phyloP scores from a whole-genome alignment of 2,888 invertebrate species.

The Dichetophora obliterata region DNA sequence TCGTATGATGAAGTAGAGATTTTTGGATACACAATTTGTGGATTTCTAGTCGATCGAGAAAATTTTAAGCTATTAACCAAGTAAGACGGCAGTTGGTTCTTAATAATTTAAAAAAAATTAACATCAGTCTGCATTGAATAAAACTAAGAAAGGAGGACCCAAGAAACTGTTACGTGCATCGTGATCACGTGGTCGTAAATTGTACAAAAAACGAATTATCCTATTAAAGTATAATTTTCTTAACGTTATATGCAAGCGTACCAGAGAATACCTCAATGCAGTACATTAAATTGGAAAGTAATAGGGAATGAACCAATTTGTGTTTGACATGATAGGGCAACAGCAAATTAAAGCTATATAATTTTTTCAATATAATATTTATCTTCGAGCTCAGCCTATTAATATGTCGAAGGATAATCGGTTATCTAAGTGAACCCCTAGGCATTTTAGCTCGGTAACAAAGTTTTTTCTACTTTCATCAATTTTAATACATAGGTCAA shows the following conservation, averaged over 20 bases:
- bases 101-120: too few relatives aligned
- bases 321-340: neutral
- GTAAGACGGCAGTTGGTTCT: neutral
- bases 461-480: neutral
- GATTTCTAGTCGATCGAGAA: too few relatives aligned
- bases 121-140: neutral
- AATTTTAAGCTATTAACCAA: neutral
- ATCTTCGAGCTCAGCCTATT: neutral
- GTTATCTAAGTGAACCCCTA: neutral
- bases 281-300: neutral
- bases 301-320: neutral
- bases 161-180: too few relatives aligned
- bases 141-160: neutral
- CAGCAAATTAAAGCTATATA: neutral
- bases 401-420: neutral
- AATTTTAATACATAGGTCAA: neutral
- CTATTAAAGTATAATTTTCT: too few relatives aligned
- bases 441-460: neutral
- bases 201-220: too few relatives aligned
- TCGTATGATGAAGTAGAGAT: too few relatives aligned
- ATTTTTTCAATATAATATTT: neutral
- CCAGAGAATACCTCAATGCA: neutral
- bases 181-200: too few relatives aligned
- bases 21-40: too few relatives aligned
- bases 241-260: too few relatives aligned